Evolutionary conservation across 2,797 vertebrate species (phyloP), one percentile per base, ranked within the genome.

Genomic region (Parauchenoglanis punctatus): DNA sequence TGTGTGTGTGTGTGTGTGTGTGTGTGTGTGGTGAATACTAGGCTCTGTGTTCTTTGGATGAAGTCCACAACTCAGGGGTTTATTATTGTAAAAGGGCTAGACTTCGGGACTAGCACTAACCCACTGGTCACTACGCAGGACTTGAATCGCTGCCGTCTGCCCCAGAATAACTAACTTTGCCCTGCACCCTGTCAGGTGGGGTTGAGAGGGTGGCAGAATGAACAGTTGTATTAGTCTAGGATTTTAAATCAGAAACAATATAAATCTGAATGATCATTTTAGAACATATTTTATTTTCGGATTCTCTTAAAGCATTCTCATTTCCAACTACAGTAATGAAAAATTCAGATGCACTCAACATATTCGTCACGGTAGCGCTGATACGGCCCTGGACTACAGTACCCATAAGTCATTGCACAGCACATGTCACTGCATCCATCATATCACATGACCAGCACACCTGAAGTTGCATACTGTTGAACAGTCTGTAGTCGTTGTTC

Each of bases 1-100:
- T 72, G 68, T 40, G 15, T 70, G 31, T 70, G 31, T 72, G 35
- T 72, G 68, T 72, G 18, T 72, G 68, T 72, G 70, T 73, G 70
- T 46, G 35, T 49, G 17, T 72, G 35, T 72, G 28, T 40, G 63
- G 63, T 28, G n/a, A 31, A n/a, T 70, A 25, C 65, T 68, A 31
- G 28, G 7, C 31, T 7, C 17, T 17, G 20, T 49, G 44, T 75
- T n/a, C 23, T 49, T 13, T 49, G 44, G 20, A 46, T 20, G 7
- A 46, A 11, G 18, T 49, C 25, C 72, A 75, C 4, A 49, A 2
- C 11, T 49, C 23, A 46, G 40, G 40, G 3, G 40, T 46, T 73
- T 73, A 46, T 72, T 44, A 11, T 31, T 23, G 70, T 73, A 44
- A 73, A 12, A 12, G 7, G 8, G 7, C 68, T 6, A 13, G 65